Evolutionary conservation across 2,888 invertebrate species (phyloP), one percentile per base, ranked within the genome.

Genomic region (Eupithecia insigniata): DNA sequence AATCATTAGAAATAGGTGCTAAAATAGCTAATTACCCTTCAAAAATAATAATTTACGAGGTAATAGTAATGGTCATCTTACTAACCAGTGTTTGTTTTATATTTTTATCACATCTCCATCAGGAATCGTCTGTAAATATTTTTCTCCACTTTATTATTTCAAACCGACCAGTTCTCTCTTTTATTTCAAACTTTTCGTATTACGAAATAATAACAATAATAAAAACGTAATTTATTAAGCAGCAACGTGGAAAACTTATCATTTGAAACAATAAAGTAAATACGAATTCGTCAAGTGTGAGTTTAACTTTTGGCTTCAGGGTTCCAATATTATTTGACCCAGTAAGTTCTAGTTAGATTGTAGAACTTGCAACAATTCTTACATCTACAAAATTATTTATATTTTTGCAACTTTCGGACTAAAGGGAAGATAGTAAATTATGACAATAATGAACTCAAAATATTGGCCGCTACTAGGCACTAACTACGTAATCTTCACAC

Each of bases 261-360:
- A 74, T 74, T 74, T 71, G 74, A 69, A 74, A 81, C 79, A 83
- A 76, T 78, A 78, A 82, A 83, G 80, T 79, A 81, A 83, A 80
- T 39, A 64, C 36, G 76, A 64, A 68, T 66, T 16, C 10, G 66
- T 30, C 43, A 66, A 66, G 66, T 7, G 30, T 18, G 66, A 46
- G 43, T 43, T 30, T 7, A 10, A 43, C 2, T 6, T 36, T 36
- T 36, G 4, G 26, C 36, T 22, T 7, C 12, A 39, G 14, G 22
- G 2, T 60, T 60, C 30, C 60, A 28, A 12, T 16, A 18, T 18
- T 30, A 30, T 30, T 16, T 60, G 60, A 58, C 22, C 46, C 46
- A n/a, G n/a, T 22, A 2, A 0, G n/a, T 51, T 51, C 10, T 51
- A 22, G 8, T 3, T 8, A 51, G 10, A 22, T 22, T 22, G 10